These are phyloP conservation scores for Rallus crepitans DNA, from an alignment of 2,797 vertebrate species.

Conservation along the genomic window DNA sequence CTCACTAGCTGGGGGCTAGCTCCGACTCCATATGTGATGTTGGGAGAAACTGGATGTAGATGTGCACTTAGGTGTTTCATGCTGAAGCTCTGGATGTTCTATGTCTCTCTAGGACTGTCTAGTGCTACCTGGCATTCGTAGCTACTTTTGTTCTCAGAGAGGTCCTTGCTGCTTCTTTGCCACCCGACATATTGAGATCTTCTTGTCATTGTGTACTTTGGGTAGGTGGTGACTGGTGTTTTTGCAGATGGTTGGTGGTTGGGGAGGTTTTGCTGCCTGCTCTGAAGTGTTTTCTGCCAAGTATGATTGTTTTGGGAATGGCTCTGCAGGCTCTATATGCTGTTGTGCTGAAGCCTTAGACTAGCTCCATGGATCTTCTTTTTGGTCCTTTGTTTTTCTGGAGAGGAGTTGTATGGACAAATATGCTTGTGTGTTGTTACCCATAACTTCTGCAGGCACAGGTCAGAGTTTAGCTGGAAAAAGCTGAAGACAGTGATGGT, in stretches of 20 bases:
- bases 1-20: neutral
- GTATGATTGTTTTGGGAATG: neutral
- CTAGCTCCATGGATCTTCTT: rapidly evolving
- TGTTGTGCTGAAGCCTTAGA: neutral
- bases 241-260: neutral
- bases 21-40: neutral
- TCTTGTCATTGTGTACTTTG: rapidly evolving
- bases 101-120: neutral
- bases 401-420: neutral
- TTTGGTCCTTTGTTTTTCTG: neutral
- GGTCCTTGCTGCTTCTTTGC: neutral
- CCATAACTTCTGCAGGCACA: neutral
- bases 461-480: neutral
- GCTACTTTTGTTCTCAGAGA: neutral
- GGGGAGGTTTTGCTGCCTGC: neutral
- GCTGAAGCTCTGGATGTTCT: neutral
- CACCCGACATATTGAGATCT: neutral
- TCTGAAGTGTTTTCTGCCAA: neutral
- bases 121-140: neutral
- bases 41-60: neutral
- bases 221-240: neutral
- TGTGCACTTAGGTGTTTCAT: rapidly evolving
- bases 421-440: neutral
- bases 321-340: neutral
- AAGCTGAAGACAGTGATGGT: neutral